Conservation (phyloP, 2,113 vertebrate genomes). For the Manacus vitellinus region DNA sequence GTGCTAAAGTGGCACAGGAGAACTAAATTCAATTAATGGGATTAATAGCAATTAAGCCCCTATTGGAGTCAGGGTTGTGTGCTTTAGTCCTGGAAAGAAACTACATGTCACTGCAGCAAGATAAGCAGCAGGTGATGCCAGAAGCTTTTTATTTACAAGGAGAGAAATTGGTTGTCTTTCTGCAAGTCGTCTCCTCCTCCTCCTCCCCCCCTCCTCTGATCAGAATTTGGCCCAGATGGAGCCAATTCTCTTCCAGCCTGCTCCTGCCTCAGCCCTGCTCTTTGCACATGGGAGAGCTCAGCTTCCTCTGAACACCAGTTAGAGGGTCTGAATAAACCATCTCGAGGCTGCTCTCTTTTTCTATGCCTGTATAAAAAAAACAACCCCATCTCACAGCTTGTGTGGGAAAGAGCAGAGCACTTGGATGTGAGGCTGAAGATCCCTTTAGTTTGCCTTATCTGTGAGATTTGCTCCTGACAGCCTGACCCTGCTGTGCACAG, state of each 20-base stretch:
- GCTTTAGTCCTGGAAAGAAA: slow-evolving; percentile 25
- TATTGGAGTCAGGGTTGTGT: background rate
- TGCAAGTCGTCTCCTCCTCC: background rate
- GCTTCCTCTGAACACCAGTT: background rate
- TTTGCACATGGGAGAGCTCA: background rate
- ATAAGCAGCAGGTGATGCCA: slow-evolving; percentile 56
- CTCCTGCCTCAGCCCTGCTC: background rate
- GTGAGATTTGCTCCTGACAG: background rate
- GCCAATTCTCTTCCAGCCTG: background rate
- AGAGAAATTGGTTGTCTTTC: slow-evolving; percentile 29
- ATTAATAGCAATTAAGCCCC: slow-evolving; percentile 47
- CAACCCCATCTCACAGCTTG: background rate
- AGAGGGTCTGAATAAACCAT: background rate
- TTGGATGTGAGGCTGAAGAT: background rate
- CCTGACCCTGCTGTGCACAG: background rate
- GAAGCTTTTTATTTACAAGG: slow-evolving; percentile 28
- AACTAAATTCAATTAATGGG: slow-evolving; percentile 44
- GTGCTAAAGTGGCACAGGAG: background rate
- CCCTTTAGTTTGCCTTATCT: background rate
- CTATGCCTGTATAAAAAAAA: fast-evolving
- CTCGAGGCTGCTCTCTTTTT: background rate
- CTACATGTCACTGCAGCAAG: background rate
- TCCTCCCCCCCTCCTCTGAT: background rate
- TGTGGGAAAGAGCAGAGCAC: background rate
- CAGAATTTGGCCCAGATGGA: background rate